Base-by-base conservation (phyloP, 2,797 vertebrate genomes). In the Gymnopithys bicolor region DNA sequence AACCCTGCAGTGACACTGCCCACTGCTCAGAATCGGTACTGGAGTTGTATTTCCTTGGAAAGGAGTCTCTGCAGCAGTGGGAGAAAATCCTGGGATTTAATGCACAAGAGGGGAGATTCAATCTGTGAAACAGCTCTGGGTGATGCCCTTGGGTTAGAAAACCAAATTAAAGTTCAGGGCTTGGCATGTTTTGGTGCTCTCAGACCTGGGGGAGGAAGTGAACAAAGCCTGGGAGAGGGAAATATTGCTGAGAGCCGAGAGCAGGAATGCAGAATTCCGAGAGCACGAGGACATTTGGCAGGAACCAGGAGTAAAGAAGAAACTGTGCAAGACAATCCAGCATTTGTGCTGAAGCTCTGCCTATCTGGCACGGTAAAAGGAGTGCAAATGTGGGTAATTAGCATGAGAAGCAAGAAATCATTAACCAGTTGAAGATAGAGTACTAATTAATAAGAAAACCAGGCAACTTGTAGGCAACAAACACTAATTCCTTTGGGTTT, bases 1-100 rank as follows among this genome's bases (percentile, higher is more conserved):
- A 27, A 0, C 60, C 51, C 46, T 1, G 0, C 0, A 6, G 78
- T 35, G 84, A 21, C 4, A 49, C 66, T 75, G 69, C 48, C 63
- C 52, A 35, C 51, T 35, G 66, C 59, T 46, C 55, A 8, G 27
- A 18, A n/a, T 43, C 16, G 30, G 6, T 24, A 12, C 39, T 62
- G 39, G 22, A 13, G 5, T 32, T 62, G 12, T 22, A 5, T 30
- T 62, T 43, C 59, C 39, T 43, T 63, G 16, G 17, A 63, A 43
- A 63, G 19, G 39, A 63, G 39, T 12, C 39, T 43, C 13, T 32
- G 39, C 60, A 43, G 30, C 60, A 32, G 19, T 11, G 39, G 30
- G 60, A 21, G 60, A 62, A 43, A 63, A 43, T 32, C 43, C 3
- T 43, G 30, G 19, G 39, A 43, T 9, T 14, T 43, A 23, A 43